Evolutionary conservation across 2,888 invertebrate species (phyloP), one percentile per base, ranked within the genome.

Genomic region (Epirrita christyi): DNA sequence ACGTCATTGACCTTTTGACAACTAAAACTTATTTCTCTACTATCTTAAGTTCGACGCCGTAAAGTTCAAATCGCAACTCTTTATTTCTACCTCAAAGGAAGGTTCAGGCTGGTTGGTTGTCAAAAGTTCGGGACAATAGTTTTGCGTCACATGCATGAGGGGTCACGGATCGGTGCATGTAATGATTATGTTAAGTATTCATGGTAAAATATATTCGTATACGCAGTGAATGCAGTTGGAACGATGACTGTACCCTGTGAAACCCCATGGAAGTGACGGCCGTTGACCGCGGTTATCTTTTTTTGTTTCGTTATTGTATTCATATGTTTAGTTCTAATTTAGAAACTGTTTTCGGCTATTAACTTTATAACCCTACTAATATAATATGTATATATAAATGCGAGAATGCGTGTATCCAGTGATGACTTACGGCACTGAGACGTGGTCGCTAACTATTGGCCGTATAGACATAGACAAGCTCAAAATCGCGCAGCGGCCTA

Each of bases 51-150:
- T 13, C 59, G 45, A 52, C 14, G 14, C 6, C 10, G 21, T 65
- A 55, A 53, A 52, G 74, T 61, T 55, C 53, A 64, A 49, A 65
- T 51, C 74, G 52, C 62, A 29, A 15, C 13, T n/a, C n/a, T 42
- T 41, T 50, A 37, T 11, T 55, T 44, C 27, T 37, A 53, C 38
- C 34, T 28, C 15, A 47, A 47, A 28, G 50, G 53, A 65, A 63
- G 65, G 83, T 80, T 80, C 76, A 72, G 84, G 80, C 82, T 81
- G 78, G 81, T 70, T 77, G 76, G 63, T 69, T 75, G 72, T 76
- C 77, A 76, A 76, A 80, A 75, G 75, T 74, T 56, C 71, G 72
- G 73, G 76, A 84, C 84, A 83, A 84, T 81, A 67, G 68, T 73
- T 73, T 72, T 68, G 74, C 76, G 74, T 75, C 75, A 75, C 71